These are phyloP conservation scores for Rattus rattus DNA, from an alignment of 2,113 vertebrate species.

Conservation along the genomic window DNA sequence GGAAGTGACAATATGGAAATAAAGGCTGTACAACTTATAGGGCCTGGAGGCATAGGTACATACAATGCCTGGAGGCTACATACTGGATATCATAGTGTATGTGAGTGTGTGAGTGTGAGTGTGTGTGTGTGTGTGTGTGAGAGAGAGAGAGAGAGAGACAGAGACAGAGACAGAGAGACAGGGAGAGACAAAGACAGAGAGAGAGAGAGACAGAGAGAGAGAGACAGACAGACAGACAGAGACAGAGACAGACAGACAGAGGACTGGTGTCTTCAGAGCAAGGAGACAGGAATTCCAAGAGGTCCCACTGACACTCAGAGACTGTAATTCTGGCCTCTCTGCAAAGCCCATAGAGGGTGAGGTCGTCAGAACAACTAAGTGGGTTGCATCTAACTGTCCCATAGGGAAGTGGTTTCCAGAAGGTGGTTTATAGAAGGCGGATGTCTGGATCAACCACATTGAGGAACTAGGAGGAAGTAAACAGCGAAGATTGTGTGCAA, in stretches of 20 bases:
- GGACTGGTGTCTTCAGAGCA: neutral
- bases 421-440: neutral
- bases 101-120: neutral
- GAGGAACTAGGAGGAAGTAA: neutral
- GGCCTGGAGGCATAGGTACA: neutral
- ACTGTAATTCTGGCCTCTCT: neutral
- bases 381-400: neutral
- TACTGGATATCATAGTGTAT: neutral
- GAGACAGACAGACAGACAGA: neutral
- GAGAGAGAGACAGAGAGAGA: neutral
- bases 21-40: neutral
- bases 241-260: neutral
- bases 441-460: neutral
- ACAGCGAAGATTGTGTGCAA: neutral
- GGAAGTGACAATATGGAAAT: neutral
- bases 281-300: neutral
- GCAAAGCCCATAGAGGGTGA: neutral
- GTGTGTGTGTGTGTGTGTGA: neutral
- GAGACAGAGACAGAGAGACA: neutral
- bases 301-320: neutral
- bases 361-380: neutral
- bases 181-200: neutral
- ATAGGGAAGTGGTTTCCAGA: neutral
- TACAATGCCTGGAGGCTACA: neutral
- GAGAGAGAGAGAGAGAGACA: neutral